Conservation (phyloP, 2,113 vertebrate genomes). For the Plectropomus leopardus region DNA sequence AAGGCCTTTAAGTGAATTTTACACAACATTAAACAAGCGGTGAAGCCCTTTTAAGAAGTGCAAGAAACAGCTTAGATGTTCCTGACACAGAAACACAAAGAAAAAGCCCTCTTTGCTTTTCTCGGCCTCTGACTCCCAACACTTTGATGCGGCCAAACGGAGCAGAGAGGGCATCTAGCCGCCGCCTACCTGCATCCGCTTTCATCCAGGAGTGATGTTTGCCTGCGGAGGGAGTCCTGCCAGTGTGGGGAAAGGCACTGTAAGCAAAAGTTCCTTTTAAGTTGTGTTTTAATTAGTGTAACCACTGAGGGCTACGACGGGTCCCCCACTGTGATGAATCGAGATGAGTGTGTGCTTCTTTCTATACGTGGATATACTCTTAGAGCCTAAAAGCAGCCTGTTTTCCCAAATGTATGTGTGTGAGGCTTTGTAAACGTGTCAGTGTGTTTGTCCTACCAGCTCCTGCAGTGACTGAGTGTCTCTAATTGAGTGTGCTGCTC, state of each 20-base stretch:
- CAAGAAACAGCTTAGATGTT: conserved; percentile 35
- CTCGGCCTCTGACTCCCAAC: conserved; percentile 45
- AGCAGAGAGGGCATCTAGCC: conserved; percentile 33
- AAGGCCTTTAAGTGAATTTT: not conserved
- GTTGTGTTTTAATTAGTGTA: conserved; percentile 67
- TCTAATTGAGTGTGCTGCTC: conserved; percentile 79
- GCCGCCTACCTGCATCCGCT: conserved; percentile 41
- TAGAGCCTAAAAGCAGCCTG: not conserved
- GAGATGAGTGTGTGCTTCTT: conserved; percentile 19
- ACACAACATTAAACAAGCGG: conserved; percentile 3
- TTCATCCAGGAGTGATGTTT: conserved; percentile 57
- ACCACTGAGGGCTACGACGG: conserved; percentile 8
- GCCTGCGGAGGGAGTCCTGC: conserved; percentile 38
- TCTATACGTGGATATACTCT: not conserved
- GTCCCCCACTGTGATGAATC: conserved; percentile 36
- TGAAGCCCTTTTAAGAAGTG: not conserved
- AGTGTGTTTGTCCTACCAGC: conserved; percentile 59
- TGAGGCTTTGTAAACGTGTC: conserved; percentile 52
- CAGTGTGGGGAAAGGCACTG: conserved; percentile 38
- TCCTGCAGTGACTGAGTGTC: conserved; percentile 67
- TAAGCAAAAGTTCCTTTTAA: conserved; percentile 59
- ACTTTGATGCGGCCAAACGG: conserved; percentile 62
- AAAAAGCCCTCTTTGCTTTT: conserved; percentile 44
- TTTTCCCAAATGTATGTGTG: conserved; percentile 4
- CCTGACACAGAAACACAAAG: conserved; percentile 22